Percentiles rank a stretch among this genome's conserved stretches.
phyloP scores from a whole-genome alignment of 1,140 invertebrate genomes.

The Leptinotarsa texana region DNA sequence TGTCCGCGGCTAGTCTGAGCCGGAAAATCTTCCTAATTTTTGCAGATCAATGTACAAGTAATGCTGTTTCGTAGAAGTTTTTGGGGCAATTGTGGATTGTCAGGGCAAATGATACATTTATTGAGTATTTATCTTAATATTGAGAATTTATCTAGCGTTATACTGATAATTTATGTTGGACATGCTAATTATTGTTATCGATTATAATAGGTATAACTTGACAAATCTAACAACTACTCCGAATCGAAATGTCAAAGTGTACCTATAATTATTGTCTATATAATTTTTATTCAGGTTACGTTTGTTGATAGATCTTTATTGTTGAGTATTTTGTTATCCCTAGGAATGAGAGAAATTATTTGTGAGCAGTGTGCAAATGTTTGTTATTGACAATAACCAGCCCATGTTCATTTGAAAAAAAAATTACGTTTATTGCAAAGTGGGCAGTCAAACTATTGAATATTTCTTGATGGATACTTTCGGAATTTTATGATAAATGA shows the following conservation, averaged over 20 bases:
- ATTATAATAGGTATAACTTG: conserved; percentile 7
- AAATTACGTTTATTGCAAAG: no score
- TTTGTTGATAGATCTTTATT: conserved; percentile 15
- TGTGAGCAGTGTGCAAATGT: not conserved
- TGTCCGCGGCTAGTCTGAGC: no score
- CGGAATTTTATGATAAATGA: no score
- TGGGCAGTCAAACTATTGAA: no score
- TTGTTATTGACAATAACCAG: not conserved
- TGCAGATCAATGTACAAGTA: no score
- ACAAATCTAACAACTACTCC: not conserved
- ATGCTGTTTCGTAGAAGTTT: no score
- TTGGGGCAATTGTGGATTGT: no score
- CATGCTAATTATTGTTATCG: conserved; percentile 2
- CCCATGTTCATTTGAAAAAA: not conserved
- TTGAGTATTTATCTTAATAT: no score
- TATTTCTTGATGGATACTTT: no score
- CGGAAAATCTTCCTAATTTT: no score
- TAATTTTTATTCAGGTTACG: conserved; percentile 7
- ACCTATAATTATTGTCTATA: not conserved
- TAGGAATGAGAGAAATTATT: not conserved
- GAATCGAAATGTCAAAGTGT: not conserved
- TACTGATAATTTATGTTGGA: not conserved
- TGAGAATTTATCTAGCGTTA: no score
- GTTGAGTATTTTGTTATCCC: conserved; percentile 22
- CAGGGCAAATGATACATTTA: no score